Evolutionary conservation across 2,113 vertebrate genomes (phyloP).

Genomic region (Festucalex cinctus): DNA sequence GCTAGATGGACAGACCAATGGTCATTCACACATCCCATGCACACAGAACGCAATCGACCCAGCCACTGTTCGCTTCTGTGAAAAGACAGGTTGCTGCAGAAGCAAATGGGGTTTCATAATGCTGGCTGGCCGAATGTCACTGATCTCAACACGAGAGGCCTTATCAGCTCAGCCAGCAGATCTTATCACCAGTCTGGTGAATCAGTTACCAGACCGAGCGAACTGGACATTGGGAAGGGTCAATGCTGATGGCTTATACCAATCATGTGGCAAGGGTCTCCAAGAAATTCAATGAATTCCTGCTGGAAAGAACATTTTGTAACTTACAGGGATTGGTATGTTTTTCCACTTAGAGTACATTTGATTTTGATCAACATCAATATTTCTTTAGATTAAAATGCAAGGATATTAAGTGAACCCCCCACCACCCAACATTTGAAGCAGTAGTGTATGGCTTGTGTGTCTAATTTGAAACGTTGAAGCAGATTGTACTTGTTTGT

Average conservation of each 20-base stretch:
- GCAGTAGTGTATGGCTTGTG: background rate
- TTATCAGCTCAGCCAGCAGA: conserved; percentile 67
- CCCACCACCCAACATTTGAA: background rate
- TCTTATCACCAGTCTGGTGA: conserved; percentile 66
- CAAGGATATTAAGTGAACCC: background rate
- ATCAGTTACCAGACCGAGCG: conserved; percentile 61
- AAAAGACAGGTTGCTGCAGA: conserved; percentile 43
- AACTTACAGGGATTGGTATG: background rate
- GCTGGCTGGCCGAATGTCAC: conserved; percentile 54
- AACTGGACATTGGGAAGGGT: conserved; percentile 39
- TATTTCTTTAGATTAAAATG: background rate
- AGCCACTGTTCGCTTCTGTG: conserved; percentile 43
- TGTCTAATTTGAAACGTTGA: too few species aligned
- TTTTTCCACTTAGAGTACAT: background rate
- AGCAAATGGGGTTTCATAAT: conserved; percentile 63
- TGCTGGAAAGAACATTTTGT: conserved; percentile 1
- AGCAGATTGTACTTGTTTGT: too few species aligned
- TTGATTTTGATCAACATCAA: background rate
- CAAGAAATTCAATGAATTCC: conserved; percentile 12
- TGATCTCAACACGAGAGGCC: conserved; percentile 63
- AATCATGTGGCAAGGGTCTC: background rate
- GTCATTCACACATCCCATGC: conserved; percentile 16
- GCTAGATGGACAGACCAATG: background rate
- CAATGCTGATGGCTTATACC: conserved; percentile 16
- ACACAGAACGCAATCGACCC: conserved; percentile 35